Evolutionary conservation across 2,113 vertebrate species (phyloP).

Genomic region (Megalops atlanticus): DNA sequence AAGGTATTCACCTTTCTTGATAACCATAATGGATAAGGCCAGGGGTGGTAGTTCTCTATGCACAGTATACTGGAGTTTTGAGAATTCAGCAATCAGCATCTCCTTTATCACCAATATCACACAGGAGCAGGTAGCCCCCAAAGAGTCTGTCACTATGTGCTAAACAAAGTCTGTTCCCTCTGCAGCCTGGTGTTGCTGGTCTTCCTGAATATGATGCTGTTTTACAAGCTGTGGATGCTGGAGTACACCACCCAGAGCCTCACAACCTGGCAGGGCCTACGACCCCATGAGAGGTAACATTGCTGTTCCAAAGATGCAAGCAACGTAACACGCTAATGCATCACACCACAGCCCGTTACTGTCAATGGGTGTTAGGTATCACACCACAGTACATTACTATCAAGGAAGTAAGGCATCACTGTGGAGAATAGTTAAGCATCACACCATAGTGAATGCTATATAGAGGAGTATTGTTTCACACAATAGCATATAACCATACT

Average conservation of each 20-base stretch:
- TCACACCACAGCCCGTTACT: background rate
- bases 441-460: too few relatives aligned
- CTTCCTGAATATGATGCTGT: conserved; percentile 96
- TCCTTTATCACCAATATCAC: too few relatives aligned
- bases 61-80: too few relatives aligned
- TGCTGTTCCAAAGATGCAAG: conserved; percentile 1
- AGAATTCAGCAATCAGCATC: too few relatives aligned
- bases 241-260: conserved; percentile 93
- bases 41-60: background rate
- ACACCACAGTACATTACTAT: background rate
- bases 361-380: background rate
- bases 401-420: too few relatives aligned
- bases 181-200: conserved; percentile 91
- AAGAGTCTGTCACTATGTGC: background rate
- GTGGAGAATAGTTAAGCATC: too few relatives aligned
- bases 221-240: conserved; percentile 99
- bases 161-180: conserved; percentile 4
- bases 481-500: background rate
- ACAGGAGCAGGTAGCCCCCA: background rate
- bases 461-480: background rate
- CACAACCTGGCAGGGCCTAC: conserved; percentile 90
- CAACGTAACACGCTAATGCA: conserved; percentile 17
- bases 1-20: conserved; percentile 69
- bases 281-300: conserved; percentile 88
- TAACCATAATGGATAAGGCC: conserved; percentile 14